Evolutionary conservation across 2,888 invertebrate genomes (phyloP), one percentile per base, ranked within the genome.

Genomic region (Pediacus dermestoides): DNA sequence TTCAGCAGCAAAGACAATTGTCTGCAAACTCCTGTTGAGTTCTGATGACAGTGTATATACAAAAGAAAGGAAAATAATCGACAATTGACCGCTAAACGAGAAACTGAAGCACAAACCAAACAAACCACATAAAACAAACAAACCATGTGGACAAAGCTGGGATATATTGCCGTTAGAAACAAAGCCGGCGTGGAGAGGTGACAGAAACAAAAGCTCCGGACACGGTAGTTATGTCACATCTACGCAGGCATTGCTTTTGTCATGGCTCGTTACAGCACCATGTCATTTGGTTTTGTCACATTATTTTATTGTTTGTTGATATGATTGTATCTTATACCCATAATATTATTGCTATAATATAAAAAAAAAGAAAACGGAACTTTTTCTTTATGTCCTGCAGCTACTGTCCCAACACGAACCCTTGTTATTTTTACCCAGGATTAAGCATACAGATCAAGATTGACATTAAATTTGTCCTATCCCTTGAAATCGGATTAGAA

Each of bases 381-480:
- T 23, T 23, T 23, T 23, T 18, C 18, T 18, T 18, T 18, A 6
- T 18, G 18, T 18, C n/a, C n/a, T n/a, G n/a, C n/a, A n/a, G n/a
- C n/a, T n/a, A n/a, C n/a, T n/a, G n/a, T n/a, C n/a, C n/a, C n/a
- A n/a, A n/a, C n/a, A n/a, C n/a, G 33, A 39, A 34, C 52, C 53
- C 60, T 60, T 58, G 58, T 60, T 60, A 60, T 58, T 57, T 53
- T 52, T 48, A 52, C 47, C 52, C 56, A 33, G 42, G 51, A 52
- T 50, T 57, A 55, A 42, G 41, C 48, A 41, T 44, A 46, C 51
- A 53, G 54, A 58, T 57, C 53, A 49, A 54, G 57, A 55, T 51
- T 56, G 61, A 60, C 61, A 52, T 53, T 53, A 53, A 61, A 60
- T 58, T 62, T 54, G 52, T 56, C 52, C 55, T 41, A 56, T 55